These are phyloP conservation scores for Emberiza fucata DNA, from an alignment of 2,113 vertebrate species.

Conservation along the genomic window DNA sequence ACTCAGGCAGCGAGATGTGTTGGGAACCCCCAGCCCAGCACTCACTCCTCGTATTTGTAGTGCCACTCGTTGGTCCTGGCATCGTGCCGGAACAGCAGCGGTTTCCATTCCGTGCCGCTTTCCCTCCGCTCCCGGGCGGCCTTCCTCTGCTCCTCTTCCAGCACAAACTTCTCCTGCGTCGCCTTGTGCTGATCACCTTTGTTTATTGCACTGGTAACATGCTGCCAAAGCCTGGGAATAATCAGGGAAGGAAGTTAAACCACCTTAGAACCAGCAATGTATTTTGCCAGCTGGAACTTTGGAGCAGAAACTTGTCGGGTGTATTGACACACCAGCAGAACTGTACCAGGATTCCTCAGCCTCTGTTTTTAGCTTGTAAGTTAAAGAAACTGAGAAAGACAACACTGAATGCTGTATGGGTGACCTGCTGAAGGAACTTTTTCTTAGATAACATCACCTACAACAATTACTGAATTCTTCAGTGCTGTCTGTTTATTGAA, in stretches of 20 bases:
- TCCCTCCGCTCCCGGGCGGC: constrained; percentile 80
- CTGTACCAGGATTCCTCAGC: neutral
- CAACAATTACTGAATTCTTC: neutral
- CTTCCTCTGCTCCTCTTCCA: constrained; percentile 91
- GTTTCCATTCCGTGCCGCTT: constrained; percentile 70
- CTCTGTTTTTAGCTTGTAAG: neutral
- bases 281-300: neutral
- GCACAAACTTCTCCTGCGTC: constrained; percentile 87
- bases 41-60: constrained; percentile 88
- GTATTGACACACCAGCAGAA: neutral
- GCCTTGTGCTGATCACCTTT: constrained; percentile 88
- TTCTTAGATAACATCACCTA: neutral
- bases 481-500: neutral
- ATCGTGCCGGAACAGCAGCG: constrained; percentile 82
- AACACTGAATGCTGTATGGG: neutral
- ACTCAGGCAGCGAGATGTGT: neutral
- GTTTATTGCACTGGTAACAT: constrained; percentile 87
- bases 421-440: neutral
- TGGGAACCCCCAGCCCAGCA: neutral
- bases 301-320: neutral
- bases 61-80: constrained; percentile 80
- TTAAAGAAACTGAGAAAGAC: neutral
- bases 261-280: neutral
- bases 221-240: constrained; percentile 86
- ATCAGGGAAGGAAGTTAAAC: neutral